Conservation (phyloP, 2,888 invertebrate species). For the Myopa tessellatipennis region DNA sequence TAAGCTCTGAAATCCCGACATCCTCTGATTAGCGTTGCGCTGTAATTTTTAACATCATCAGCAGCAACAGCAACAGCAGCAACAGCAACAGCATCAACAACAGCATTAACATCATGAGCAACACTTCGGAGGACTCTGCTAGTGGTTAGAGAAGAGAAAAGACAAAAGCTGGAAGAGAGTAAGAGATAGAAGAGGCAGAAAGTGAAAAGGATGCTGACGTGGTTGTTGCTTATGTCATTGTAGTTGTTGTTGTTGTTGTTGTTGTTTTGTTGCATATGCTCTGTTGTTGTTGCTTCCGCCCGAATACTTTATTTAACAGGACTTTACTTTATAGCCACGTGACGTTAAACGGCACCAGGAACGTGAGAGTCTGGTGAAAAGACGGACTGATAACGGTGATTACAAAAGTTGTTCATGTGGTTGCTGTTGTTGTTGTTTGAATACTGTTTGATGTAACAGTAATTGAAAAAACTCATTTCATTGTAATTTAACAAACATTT, state of each 20-base stretch:
- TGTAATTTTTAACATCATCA: conserved; percentile 9
- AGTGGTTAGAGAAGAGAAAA: neutral
- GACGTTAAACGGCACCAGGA: neutral
- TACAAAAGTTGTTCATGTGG: no score
- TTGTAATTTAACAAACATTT: neutral
- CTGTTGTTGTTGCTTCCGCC: no score
- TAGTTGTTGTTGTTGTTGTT: neutral
- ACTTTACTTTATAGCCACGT: conserved; percentile 12
- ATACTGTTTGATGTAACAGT: no score
- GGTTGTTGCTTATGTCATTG: neutral
- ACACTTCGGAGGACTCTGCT: neutral
- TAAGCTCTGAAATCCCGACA: no score
- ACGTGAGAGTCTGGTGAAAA: neutral
- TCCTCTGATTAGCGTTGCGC: conserved; percentile 19
- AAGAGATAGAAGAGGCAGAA: no score
- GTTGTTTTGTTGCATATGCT: neutral
- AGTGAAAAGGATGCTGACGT: neutral
- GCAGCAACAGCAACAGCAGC: neutral
- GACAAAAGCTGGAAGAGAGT: neutral
- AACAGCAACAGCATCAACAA: neutral
- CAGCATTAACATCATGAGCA: conserved; percentile 2
- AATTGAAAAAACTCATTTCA: neutral
- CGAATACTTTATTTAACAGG: conserved; percentile 4
- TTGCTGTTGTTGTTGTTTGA: no score
- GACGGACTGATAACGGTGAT: neutral